These are phyloP conservation scores for Latrodectus elegans DNA, from an alignment of 2,888 invertebrate species.

Conservation along the genomic window DNA sequence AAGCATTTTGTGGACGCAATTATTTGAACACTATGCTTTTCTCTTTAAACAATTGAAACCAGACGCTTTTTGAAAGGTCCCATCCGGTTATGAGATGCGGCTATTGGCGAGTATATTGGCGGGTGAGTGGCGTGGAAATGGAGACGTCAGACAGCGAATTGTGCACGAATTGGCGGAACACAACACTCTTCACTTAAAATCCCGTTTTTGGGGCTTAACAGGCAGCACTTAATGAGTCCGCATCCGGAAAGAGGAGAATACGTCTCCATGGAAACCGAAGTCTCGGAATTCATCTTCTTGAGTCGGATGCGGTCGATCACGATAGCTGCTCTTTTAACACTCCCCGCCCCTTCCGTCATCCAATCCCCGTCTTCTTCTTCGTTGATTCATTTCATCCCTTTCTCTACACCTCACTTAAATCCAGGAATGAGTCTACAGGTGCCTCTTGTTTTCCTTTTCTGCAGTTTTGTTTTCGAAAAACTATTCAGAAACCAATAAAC, in stretches of 20 bases:
- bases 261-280: constrained; percentile 37
- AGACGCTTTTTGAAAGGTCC: no score
- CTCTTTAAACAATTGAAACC: no score
- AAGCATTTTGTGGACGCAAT: no score
- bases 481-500: no score
- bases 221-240: constrained; percentile 47
- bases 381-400: no score
- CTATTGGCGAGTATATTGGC: neutral
- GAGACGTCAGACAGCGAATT: neutral
- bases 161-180: neutral
- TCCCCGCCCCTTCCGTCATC: neutral
- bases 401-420: no score
- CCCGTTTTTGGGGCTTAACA: constrained; percentile 42
- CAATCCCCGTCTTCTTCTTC: no score
- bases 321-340: constrained; percentile 2
- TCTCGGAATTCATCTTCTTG: constrained; percentile 41
- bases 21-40: no score
- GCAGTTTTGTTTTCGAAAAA: no score
- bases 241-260: constrained; percentile 57
- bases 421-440: no score
- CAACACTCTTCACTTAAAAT: neutral
- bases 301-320: constrained; percentile 39
- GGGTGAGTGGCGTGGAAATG: neutral
- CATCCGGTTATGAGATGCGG: neutral
- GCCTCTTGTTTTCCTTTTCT: no score